Percentiles rank a stretch among this genome's conserved stretches.
Conservation (phyloP, 2,888 invertebrate species). For the Onthophagus sagittarius region DNA sequence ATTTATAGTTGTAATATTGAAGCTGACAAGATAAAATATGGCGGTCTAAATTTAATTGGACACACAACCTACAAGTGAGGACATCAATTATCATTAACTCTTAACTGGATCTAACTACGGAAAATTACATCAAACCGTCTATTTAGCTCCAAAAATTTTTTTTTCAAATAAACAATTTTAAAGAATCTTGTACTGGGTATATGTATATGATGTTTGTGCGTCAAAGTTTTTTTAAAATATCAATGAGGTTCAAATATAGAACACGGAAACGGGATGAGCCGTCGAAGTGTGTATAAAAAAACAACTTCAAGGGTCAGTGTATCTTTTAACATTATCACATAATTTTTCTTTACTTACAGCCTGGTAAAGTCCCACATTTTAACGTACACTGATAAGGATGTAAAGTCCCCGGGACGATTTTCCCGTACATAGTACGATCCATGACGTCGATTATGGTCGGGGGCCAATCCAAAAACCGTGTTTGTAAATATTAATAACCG, state of each 20-base stretch:
- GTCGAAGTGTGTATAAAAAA: background rate
- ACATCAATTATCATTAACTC: background rate
- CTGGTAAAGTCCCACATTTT: constrained; percentile 79
- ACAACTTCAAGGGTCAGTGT: background rate
- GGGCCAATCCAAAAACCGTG: constrained; percentile 15
- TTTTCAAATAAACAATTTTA: too few relatives aligned
- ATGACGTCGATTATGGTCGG: constrained; percentile 46
- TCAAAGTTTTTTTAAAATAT: background rate
- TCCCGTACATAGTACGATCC: constrained; percentile 90
- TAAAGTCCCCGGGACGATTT: constrained; percentile 78
- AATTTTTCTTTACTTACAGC: constrained; percentile 65
- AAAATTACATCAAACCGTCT: background rate
- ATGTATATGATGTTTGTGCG: background rate
- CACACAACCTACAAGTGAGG: background rate
- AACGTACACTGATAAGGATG: constrained; percentile 82
- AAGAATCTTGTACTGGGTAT: too few relatives aligned
- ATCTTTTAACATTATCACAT: background rate
- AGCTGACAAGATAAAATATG: background rate
- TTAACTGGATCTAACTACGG: background rate
- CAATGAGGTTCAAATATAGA: background rate
- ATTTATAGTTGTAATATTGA: background rate
- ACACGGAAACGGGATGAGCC: background rate
- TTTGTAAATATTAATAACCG: background rate
- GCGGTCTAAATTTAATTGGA: background rate
- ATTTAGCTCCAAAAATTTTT: background rate